Evolutionary conservation across 92 coral and sea anemone species (phyloP).

Genomic region (Siderastrea radians): DNA sequence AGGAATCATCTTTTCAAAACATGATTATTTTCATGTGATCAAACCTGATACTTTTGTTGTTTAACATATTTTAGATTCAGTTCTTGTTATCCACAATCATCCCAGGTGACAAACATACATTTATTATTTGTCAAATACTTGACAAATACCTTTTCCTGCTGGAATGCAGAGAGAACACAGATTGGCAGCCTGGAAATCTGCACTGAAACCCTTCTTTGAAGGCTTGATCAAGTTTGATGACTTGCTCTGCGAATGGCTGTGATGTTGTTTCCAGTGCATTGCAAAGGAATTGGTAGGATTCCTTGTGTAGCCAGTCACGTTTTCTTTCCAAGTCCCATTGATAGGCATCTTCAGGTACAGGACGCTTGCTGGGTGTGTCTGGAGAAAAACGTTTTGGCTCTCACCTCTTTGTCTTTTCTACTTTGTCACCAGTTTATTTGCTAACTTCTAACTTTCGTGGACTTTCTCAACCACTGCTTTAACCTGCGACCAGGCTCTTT

Average conservation of each 20-base stretch:
- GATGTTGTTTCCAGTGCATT: slow-evolving; percentile 1
- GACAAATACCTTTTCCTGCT: slow-evolving; percentile 25
- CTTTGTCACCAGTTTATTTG: too few relatives aligned
- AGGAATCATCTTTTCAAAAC: too few relatives aligned
- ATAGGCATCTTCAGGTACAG: slow-evolving; percentile 16
- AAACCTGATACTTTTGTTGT: too few relatives aligned
- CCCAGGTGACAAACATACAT: too few relatives aligned
- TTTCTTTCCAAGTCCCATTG: slow-evolving; percentile 33
- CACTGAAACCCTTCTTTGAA: slow-evolving; percentile 39
- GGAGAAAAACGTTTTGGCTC: not conserved
- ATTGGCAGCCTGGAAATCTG: slow-evolving; percentile 31
- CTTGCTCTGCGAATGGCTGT: slow-evolving; percentile 25
- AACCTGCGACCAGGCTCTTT: too few relatives aligned
- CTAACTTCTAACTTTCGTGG: too few relatives aligned
- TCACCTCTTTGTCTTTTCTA: not conserved
- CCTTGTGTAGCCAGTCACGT: slow-evolving; percentile 36
- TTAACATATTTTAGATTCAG: too few relatives aligned
- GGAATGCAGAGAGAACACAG: slow-evolving; percentile 32
- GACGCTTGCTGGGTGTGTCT: slow-evolving; percentile 24
- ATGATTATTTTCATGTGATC: too few relatives aligned
- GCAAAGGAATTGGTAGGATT: slow-evolving; percentile 24
- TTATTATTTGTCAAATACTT: too few relatives aligned
- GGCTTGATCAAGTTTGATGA: slow-evolving; percentile 25
- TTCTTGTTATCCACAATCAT: too few relatives aligned
- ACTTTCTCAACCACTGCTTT: too few relatives aligned